Conservation (phyloP, 2,113 vertebrate genomes). For the Lophius piscatorius region DNA sequence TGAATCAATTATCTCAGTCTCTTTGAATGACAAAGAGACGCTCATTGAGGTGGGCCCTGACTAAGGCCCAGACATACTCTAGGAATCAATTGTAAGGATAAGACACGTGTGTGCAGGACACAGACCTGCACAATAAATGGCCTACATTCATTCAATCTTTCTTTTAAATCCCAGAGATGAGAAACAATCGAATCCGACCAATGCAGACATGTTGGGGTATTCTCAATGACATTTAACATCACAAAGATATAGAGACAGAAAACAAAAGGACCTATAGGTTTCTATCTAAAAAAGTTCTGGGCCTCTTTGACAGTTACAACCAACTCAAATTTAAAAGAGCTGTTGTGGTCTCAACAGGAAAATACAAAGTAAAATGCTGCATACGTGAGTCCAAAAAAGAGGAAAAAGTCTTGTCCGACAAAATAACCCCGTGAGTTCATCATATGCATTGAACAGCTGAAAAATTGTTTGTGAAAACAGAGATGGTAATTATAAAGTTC, state of each 20-base stretch:
- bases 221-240: conserved; percentile 61
- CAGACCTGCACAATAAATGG: conserved; percentile 62
- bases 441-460: background rate
- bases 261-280: conserved; percentile 54
- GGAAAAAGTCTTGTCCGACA: conserved; percentile 15
- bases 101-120: conserved; percentile 53
- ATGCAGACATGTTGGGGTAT: conserved; percentile 55
- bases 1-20: conserved; percentile 75
- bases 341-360: background rate
- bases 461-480: background rate
- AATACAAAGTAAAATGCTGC: conserved; percentile 39
- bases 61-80: conserved; percentile 42
- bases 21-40: conserved; percentile 67
- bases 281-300: conserved; percentile 37
- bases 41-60: conserved; percentile 50
- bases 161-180: conserved; percentile 51
- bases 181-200: conserved; percentile 62
- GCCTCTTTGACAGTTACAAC: conserved; percentile 37
- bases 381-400: background rate
- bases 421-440: conserved; percentile 1
- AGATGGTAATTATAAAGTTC: background rate
- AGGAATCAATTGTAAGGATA: conserved; percentile 56
- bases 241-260: conserved; percentile 57
- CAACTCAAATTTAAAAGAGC: conserved; percentile 52
- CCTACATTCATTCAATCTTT: conserved; percentile 48